A percentile compares a stretch with the other conserved stretches of the same genome.
These are phyloP conservation scores for Protobothrops flavoviridis DNA, from an alignment of 2,113 vertebrate species.

Conservation along the genomic window DNA sequence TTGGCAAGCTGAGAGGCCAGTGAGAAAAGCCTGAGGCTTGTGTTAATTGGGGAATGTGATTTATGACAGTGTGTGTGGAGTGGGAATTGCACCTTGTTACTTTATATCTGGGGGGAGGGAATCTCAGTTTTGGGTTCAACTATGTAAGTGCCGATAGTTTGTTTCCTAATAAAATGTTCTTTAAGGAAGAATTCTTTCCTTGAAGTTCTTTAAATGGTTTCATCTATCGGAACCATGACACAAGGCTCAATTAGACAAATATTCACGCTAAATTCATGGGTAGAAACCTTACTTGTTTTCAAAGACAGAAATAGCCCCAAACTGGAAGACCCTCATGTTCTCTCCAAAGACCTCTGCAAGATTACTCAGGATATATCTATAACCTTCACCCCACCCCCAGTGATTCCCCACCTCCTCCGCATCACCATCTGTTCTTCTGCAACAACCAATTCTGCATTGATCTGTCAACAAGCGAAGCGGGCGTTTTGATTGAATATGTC, in stretches of 20 bases:
- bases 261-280: neutral
- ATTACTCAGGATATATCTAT: neutral
- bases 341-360: neutral
- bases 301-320: neutral
- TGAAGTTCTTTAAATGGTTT: too few species aligned
- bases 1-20: too few species aligned
- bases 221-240: too few species aligned
- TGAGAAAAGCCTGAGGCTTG: too few species aligned
- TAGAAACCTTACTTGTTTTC: neutral
- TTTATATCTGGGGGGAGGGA: too few species aligned
- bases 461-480: neutral
- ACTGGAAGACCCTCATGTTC: neutral
- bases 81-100: too few species aligned
- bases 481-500: neutral
- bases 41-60: too few species aligned
- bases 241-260: neutral
- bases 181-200: too few species aligned
- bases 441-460: neutral
- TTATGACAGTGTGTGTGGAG: too few species aligned
- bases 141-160: too few species aligned
- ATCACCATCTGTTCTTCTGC: neutral
- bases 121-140: too few species aligned
- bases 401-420: neutral
- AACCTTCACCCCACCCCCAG: neutral
- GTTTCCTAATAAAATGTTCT: too few species aligned